Conservation (phyloP, 92 coral and sea anemone genomes). For the Meandrina meandrites region DNA sequence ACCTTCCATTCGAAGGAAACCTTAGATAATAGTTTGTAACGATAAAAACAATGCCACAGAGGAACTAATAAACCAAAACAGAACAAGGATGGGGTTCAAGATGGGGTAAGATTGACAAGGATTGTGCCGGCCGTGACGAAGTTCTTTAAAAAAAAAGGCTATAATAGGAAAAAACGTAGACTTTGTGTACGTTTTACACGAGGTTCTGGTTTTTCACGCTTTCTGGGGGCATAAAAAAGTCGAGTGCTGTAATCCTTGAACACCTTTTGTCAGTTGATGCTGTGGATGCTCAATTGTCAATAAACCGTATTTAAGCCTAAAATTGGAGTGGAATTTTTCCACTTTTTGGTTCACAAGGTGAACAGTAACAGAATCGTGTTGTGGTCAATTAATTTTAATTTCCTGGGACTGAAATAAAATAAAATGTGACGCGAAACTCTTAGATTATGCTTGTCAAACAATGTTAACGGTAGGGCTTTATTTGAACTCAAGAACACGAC, state of each 20-base stretch:
- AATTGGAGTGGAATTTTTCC: neutral
- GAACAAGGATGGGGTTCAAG: neutral
- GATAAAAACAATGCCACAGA: neutral
- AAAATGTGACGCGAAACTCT: neutral
- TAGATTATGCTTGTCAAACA: neutral
- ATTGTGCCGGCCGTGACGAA: neutral
- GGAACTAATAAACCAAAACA: neutral
- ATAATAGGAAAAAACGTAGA: too few relatives aligned
- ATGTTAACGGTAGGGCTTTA: neutral
- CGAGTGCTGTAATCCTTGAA: neutral
- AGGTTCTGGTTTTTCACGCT: neutral
- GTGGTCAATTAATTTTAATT: neutral
- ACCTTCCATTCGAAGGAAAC: neutral
- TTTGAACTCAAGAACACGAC: neutral
- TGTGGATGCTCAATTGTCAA: neutral
- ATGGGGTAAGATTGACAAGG: neutral
- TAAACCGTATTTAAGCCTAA: slow-evolving; percentile 4
- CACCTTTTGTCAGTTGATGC: neutral
- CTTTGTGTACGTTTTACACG: neutral
- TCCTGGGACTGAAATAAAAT: neutral
- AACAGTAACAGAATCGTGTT: neutral
- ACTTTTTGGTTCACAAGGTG: neutral
- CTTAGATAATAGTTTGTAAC: neutral
- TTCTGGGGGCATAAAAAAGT: neutral
- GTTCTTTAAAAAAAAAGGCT: too few relatives aligned